phyloP scores from a whole-genome alignment of 1,140 invertebrate species.

The Dreissena rostriformis region DNA sequence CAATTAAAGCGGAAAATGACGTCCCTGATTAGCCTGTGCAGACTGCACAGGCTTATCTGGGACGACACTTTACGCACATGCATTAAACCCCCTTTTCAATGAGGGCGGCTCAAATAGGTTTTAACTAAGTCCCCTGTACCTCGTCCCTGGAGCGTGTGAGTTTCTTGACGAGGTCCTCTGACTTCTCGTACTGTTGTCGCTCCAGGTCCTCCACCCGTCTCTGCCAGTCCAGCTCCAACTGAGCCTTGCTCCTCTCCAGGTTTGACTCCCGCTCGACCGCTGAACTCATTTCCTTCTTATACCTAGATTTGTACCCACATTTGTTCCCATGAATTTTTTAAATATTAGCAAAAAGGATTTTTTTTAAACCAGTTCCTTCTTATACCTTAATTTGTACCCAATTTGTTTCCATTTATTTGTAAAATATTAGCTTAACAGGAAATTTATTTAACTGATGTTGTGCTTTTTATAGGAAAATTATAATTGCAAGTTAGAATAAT shows the following conservation, averaged over 20 bases:
- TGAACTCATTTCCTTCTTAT: slow-evolving; percentile 74
- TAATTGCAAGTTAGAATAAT: no score
- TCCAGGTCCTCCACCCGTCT: slow-evolving; percentile 75
- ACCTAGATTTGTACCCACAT: slow-evolving; percentile 58
- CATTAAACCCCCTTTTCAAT: no score
- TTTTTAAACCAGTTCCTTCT: slow-evolving; percentile 69
- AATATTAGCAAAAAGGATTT: no score
- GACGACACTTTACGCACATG: no score
- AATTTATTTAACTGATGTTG: no score
- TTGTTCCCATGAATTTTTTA: background rate
- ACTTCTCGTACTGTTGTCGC: slow-evolving; percentile 74
- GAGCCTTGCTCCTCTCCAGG: slow-evolving; percentile 73
- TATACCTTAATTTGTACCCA: slow-evolving; percentile 67
- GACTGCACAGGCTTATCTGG: no score
- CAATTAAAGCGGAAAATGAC: no score
- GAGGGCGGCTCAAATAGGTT: no score
- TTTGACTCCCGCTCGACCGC: slow-evolving; percentile 74
- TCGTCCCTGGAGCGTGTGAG: slow-evolving; percentile 75
- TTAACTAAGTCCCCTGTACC: slow-evolving; percentile 47
- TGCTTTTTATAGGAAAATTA: no score
- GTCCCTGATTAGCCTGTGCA: no score
- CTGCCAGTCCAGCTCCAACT: slow-evolving; percentile 80
- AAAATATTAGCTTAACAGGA: no score
- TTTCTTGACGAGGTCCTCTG: slow-evolving; percentile 77
- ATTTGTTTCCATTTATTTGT: background rate